These are phyloP conservation scores for Lordiphosa clarofinis DNA, from an alignment of 1,140 invertebrate species.

Conservation along the genomic window DNA sequence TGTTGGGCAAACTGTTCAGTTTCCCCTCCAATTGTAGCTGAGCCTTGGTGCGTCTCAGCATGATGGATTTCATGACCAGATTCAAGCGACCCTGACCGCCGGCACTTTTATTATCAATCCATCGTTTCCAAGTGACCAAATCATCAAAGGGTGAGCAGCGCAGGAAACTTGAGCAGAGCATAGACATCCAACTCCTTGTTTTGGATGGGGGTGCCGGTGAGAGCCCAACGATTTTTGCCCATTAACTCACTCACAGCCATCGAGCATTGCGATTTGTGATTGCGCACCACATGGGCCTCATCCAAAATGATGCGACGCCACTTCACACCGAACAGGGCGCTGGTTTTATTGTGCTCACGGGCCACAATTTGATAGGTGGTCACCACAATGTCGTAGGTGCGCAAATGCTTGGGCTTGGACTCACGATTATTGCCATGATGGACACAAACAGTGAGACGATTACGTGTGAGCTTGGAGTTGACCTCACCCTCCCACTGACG, in stretches of 20 bases:
- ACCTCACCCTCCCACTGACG: slow-evolving; percentile 94
- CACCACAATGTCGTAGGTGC: slow-evolving; percentile 86
- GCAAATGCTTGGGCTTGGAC: slow-evolving; percentile 83
- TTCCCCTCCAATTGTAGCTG: slow-evolving; percentile 84
- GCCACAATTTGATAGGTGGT: slow-evolving; percentile 88
- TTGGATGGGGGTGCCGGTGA: slow-evolving; percentile 97
- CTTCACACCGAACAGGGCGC: slow-evolving; percentile 65
- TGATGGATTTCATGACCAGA: slow-evolving; percentile 88
- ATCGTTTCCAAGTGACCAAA: slow-evolving; percentile 85
- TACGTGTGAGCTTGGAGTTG: slow-evolving; percentile 82
- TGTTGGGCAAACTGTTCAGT: slow-evolving; percentile 85
- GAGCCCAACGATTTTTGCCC: slow-evolving; percentile 87
- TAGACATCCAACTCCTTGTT: slow-evolving; percentile 95
- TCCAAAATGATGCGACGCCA: slow-evolving; percentile 95
- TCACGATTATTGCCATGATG: slow-evolving; percentile 92
- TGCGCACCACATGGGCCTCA: slow-evolving; percentile 95
- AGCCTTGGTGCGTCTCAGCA: slow-evolving; percentile 91
- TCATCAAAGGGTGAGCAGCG: slow-evolving; percentile 93
- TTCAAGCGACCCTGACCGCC: slow-evolving; percentile 87
- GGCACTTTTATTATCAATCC: slow-evolving; percentile 84
- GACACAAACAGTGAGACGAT: slow-evolving; percentile 84
- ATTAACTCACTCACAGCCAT: slow-evolving; percentile 85
- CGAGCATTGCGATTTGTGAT: slow-evolving; percentile 89
- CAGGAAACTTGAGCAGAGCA: slow-evolving; percentile 92
- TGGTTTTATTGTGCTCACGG: slow-evolving; percentile 81